phyloP scores from a whole-genome alignment of 1,140 invertebrate genomes.

The Proales similis region DNA sequence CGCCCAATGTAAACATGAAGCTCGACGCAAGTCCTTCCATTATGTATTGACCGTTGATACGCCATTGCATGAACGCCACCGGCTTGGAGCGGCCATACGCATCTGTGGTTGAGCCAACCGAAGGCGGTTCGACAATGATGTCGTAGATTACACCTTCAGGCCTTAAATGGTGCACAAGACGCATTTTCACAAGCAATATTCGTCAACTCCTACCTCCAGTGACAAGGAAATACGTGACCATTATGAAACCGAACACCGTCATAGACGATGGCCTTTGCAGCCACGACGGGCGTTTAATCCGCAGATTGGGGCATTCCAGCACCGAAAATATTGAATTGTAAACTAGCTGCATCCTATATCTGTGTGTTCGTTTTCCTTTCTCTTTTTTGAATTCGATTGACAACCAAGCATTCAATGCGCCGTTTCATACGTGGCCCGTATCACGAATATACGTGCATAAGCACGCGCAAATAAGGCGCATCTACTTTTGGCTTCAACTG shows the following conservation, averaged over 20 bases:
- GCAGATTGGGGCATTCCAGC: slow-evolving; percentile 81
- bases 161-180: slow-evolving; percentile 56
- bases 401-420: no score
- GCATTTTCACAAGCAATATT: no score
- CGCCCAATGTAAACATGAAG: slow-evolving; percentile 89
- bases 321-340: slow-evolving; percentile 72
- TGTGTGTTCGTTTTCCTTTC: slow-evolving; percentile 7
- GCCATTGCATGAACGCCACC: slow-evolving; percentile 93
- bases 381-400: no score
- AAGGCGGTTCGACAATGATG: slow-evolving; percentile 94
- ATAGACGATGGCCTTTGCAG: slow-evolving; percentile 82
- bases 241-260: slow-evolving; percentile 77
- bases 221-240: slow-evolving; percentile 91
- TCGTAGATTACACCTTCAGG: slow-evolving; percentile 80
- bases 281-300: slow-evolving; percentile 83
- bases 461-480: no score
- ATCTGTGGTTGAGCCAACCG: slow-evolving; percentile 91
- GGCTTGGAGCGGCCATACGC: slow-evolving; percentile 88
- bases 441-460: no score
- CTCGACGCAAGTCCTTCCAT: slow-evolving; percentile 95
- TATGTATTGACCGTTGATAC: slow-evolving; percentile 96
- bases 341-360: slow-evolving; percentile 63
- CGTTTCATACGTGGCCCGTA: no score
- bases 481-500: no score
- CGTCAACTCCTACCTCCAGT: no score